phyloP scores from a whole-genome alignment of 1,140 invertebrate genomes.

The Calliopsis andreniformis region DNA sequence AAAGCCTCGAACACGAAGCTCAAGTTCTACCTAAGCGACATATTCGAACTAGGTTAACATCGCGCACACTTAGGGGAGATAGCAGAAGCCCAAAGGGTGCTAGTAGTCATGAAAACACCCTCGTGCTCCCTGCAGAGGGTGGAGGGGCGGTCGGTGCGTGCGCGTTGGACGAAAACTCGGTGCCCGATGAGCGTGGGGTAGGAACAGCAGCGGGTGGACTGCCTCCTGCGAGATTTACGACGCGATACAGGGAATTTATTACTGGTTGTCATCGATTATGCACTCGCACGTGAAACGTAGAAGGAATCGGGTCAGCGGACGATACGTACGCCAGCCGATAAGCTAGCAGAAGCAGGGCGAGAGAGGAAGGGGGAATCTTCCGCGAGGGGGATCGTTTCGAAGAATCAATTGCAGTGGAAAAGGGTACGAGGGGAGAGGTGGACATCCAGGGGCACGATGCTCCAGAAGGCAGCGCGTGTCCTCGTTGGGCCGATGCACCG shows the following conservation, averaged over 20 bases:
- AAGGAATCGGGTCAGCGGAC: constrained; percentile 38
- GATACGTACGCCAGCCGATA: constrained; percentile 14
- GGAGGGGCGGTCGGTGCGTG: too few species aligned
- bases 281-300: constrained; percentile 49
- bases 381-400: not conserved
- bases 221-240: constrained; percentile 34
- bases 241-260: constrained; percentile 54
- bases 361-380: not conserved
- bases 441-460: constrained; percentile 19
- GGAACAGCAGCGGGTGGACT: constrained; percentile 8
- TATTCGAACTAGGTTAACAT: too few species aligned
- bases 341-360: not conserved
- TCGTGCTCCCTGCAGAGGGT: too few species aligned
- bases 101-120: too few species aligned
- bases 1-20: too few species aligned
- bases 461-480: not conserved
- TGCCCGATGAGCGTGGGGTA: not conserved
- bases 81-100: too few species aligned
- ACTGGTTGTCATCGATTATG: constrained; percentile 59
- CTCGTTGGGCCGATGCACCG: constrained; percentile 18
- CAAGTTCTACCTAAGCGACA: too few species aligned
- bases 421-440: not conserved
- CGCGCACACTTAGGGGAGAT: too few species aligned
- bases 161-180: not conserved
- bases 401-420: not conserved